Conservation (phyloP, 1,140 invertebrate species). For the Lithobius niger region DNA sequence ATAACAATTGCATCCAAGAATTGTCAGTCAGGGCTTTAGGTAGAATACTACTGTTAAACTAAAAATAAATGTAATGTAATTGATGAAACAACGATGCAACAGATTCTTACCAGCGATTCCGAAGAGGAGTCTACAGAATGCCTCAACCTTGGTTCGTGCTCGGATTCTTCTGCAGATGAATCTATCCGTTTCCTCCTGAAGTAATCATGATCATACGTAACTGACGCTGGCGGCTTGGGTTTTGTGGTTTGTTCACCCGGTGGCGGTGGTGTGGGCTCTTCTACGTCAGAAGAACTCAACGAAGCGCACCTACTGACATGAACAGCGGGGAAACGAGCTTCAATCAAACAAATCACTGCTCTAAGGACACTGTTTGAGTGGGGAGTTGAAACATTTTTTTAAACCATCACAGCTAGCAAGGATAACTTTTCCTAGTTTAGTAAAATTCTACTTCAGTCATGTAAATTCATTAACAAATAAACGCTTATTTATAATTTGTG, state of each 20-base stretch:
- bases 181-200: constrained; percentile 22
- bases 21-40: too few relatives aligned
- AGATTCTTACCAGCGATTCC: constrained; percentile 11
- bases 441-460: too few relatives aligned
- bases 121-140: constrained; percentile 17
- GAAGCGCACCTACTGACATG: constrained; percentile 11
- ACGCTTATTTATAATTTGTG: too few relatives aligned
- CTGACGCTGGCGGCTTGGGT: constrained; percentile 12
- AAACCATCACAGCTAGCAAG: too few relatives aligned
- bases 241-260: not conserved
- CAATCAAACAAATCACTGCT: not conserved
- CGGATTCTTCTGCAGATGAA: constrained; percentile 1
- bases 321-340: not conserved
- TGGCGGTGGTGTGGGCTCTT: not conserved
- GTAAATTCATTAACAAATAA: too few relatives aligned
- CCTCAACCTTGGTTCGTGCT: not conserved
- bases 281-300: constrained; percentile 9
- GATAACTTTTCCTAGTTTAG: too few relatives aligned
- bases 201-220: constrained; percentile 27
- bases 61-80: too few relatives aligned
- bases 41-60: too few relatives aligned
- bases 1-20: too few relatives aligned
- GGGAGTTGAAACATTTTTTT: too few relatives aligned
- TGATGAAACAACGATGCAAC: not conserved
- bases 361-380: too few relatives aligned